phyloP scores from a whole-genome alignment of 2,797 vertebrate genomes.

The Miichthys miiuy region DNA sequence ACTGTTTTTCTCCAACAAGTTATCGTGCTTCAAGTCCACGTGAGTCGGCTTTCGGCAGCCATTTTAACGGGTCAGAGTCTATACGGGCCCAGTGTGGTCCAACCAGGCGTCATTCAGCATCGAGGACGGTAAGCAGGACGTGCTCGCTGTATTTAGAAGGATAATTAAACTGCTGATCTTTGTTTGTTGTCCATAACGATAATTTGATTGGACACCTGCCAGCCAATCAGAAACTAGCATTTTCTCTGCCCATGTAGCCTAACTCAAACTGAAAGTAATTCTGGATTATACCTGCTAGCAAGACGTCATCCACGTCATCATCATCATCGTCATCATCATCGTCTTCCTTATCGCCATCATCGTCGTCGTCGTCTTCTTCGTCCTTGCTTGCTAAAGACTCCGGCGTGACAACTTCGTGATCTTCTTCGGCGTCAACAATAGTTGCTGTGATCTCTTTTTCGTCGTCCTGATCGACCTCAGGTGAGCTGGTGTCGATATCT shows the following conservation, averaged over 20 bases:
- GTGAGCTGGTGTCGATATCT: slow-evolving; percentile 47
- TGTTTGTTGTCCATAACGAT: neutral
- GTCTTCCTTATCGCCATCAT: slow-evolving; percentile 15
- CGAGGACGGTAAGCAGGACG: too few relatives aligned
- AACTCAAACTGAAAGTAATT: neutral
- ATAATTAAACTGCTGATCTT: neutral
- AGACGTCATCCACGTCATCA: slow-evolving; percentile 48
- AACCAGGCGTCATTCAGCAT: too few relatives aligned
- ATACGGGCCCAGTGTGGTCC: too few relatives aligned
- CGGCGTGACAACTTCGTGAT: slow-evolving; percentile 26
- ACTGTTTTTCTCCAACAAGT: too few relatives aligned
- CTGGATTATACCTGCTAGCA: slow-evolving; percentile 62
- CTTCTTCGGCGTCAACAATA: slow-evolving; percentile 6
- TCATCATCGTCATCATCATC: slow-evolving; percentile 23
- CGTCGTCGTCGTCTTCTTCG: slow-evolving; percentile 14
- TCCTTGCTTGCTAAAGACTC: slow-evolving; percentile 35
- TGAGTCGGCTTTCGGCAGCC: too few relatives aligned
- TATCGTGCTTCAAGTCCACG: too few relatives aligned
- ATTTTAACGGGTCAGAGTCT: too few relatives aligned
- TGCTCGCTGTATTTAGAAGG: too few relatives aligned
- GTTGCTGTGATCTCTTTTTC: slow-evolving; percentile 5
- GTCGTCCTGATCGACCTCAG: slow-evolving; percentile 44
- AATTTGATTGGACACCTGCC: neutral
- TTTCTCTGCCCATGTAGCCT: neutral
- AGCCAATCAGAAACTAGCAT: slow-evolving; percentile 5